These are phyloP conservation scores for Drosophila atripex DNA, from an alignment of 2,888 invertebrate species.

Conservation along the genomic window DNA sequence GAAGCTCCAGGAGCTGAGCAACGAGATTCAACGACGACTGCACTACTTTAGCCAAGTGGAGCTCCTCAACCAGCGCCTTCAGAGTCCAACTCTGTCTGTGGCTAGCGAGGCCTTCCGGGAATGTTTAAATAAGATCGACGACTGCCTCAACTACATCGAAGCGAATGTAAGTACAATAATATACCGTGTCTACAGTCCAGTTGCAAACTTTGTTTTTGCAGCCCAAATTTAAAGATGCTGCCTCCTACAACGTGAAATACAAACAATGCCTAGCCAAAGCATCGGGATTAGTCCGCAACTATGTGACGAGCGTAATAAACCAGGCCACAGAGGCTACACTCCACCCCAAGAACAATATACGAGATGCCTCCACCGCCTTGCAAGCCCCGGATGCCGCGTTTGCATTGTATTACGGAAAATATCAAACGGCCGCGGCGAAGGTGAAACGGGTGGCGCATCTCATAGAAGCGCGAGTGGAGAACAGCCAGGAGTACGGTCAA, in stretches of 20 bases:
- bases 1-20: slow-evolving; percentile 91
- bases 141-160: slow-evolving; percentile 93
- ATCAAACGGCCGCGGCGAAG: slow-evolving; percentile 95
- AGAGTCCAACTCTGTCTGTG: slow-evolving; percentile 91
- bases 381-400: slow-evolving; percentile 87
- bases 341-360: slow-evolving; percentile 79
- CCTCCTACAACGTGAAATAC: slow-evolving; percentile 92
- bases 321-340: slow-evolving; percentile 91
- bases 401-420: slow-evolving; percentile 96
- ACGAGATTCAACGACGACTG: slow-evolving; percentile 91
- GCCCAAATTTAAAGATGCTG: slow-evolving; percentile 93
- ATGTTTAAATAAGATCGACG: slow-evolving; percentile 92
- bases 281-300: slow-evolving; percentile 90
- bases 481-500: slow-evolving; percentile 89
- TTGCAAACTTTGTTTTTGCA: slow-evolving; percentile 77
- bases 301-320: slow-evolving; percentile 90
- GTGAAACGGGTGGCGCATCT: slow-evolving; percentile 92
- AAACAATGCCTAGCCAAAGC: slow-evolving; percentile 93
- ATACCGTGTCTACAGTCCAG: not conserved
- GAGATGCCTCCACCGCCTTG: slow-evolving; percentile 48
- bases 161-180: slow-evolving; percentile 87
- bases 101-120: slow-evolving; percentile 93
- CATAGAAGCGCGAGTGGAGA: slow-evolving; percentile 90
- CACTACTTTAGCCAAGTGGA: slow-evolving; percentile 95
- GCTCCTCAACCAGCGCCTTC: slow-evolving; percentile 90